Percentiles rank a stretch among this genome's conserved stretches.
Evolutionary conservation across 2,797 vertebrate species (phyloP).

Genomic region (Microcaecilia unicolor): DNA sequence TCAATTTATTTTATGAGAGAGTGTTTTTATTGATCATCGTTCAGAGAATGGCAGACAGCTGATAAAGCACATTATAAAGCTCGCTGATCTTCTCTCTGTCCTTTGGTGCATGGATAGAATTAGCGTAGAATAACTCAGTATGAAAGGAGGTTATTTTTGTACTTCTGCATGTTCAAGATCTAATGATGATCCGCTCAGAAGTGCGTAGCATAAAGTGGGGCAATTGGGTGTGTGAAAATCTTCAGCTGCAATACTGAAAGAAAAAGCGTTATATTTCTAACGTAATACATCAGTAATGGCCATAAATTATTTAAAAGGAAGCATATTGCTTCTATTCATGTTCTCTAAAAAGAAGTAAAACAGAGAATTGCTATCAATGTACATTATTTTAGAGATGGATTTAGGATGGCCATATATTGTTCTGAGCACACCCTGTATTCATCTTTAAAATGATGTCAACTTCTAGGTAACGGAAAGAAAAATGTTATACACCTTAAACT

Average conservation of each 20-base stretch:
- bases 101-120: not conserved
- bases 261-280: no score
- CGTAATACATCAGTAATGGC: no score
- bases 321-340: no score
- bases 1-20: slow-evolving; percentile 31
- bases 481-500: no score
- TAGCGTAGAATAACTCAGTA: not conserved
- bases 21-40: slow-evolving; percentile 26
- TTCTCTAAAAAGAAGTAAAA: no score
- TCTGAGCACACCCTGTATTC: no score
- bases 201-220: not conserved
- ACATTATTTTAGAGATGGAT: no score
- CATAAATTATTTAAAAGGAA: no score
- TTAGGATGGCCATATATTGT: no score
- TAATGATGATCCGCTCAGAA: not conserved
- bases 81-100: slow-evolving; percentile 10
- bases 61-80: slow-evolving; percentile 1
- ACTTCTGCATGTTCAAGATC: slow-evolving; percentile 3
- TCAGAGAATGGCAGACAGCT: slow-evolving; percentile 14
- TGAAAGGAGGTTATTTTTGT: not conserved
- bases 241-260: not conserved
- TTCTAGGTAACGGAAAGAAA: no score
- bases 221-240: not conserved
- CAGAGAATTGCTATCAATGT: no score
- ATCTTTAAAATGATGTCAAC: no score